phyloP scores from a whole-genome alignment of 30 jellyfish, hydroid and myxozoan species.

The Pelagia noctiluca region DNA sequence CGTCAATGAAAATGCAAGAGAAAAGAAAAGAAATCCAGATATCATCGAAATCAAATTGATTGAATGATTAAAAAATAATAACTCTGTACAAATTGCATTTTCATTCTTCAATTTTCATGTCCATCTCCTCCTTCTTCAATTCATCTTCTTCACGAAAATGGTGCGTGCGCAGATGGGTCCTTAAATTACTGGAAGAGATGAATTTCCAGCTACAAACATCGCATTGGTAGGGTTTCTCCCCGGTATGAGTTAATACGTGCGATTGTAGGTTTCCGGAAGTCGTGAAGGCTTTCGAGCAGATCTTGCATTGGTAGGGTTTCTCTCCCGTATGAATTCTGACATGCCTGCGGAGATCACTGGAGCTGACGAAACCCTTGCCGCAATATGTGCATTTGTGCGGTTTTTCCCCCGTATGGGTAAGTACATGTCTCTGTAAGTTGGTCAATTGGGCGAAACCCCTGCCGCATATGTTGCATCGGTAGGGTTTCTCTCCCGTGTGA shows the following conservation, averaged over 20 bases:
- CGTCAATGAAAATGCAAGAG: too few species aligned
- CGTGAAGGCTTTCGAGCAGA: constrained; percentile 97
- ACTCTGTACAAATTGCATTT: not conserved
- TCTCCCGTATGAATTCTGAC: constrained; percentile 98
- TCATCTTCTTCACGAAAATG: constrained; percentile 76
- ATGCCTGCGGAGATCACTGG: constrained; percentile 96
- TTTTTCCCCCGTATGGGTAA: constrained; percentile 97
- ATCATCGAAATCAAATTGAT: not conserved
- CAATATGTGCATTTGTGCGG: constrained; percentile 98
- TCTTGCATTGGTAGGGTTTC: constrained; percentile 96
- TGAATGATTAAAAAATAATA: not conserved
- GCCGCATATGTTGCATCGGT: constrained; percentile 94
- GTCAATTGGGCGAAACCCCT: constrained; percentile 98
- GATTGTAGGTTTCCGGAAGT: constrained; percentile 94
- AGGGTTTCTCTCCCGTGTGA: constrained; percentile 99
- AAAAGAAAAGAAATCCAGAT: too few species aligned
- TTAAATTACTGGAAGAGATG: constrained; percentile 81
- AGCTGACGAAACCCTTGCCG: constrained; percentile 94
- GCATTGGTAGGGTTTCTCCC: constrained; percentile 97
- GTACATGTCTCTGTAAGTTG: constrained; percentile 92
- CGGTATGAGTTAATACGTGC: constrained; percentile 96
- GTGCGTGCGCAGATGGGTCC: constrained; percentile 96
- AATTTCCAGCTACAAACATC: constrained; percentile 96
- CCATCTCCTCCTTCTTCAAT: constrained; percentile 45
- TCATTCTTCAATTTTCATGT: constrained; percentile 6